These are phyloP conservation scores for Crocodylus rhombifer DNA, from an alignment of 2,797 vertebrate species.

Conservation along the genomic window DNA sequence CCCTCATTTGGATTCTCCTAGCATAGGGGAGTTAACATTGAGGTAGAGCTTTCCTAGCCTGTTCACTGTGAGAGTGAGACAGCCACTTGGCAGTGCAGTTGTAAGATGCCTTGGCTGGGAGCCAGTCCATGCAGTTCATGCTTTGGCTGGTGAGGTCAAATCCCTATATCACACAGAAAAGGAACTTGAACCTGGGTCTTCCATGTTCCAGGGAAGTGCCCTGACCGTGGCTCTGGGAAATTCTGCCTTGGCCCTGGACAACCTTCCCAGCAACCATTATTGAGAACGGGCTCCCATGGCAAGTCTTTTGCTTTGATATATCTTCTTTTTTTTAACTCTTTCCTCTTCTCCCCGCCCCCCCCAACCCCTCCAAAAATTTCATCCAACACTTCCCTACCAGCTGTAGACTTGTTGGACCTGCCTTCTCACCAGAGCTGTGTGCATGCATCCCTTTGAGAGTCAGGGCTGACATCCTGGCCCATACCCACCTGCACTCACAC, in stretches of 20 bases:
- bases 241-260: too few relatives aligned
- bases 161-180: neutral
- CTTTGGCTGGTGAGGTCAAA: neutral
- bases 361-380: neutral
- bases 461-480: neutral
- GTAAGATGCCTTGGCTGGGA: too few relatives aligned
- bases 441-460: constrained; percentile 24
- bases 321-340: neutral
- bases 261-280: too few relatives aligned
- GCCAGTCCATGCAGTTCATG: too few relatives aligned
- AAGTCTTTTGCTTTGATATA: neutral
- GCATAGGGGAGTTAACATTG: neutral
- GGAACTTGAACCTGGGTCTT: neutral
- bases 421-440: constrained; percentile 29
- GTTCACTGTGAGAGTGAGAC: too few relatives aligned
- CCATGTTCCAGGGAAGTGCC: neutral
- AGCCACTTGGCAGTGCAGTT: too few relatives aligned
- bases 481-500: neutral
- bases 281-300: neutral
- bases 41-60: neutral
- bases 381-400: neutral
- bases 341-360: neutral
- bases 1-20: neutral
- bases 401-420: constrained; percentile 23
- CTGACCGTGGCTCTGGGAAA: neutral